Base-by-base conservation (phyloP, 2,888 invertebrate genomes). In the Andrena fulva region DNA sequence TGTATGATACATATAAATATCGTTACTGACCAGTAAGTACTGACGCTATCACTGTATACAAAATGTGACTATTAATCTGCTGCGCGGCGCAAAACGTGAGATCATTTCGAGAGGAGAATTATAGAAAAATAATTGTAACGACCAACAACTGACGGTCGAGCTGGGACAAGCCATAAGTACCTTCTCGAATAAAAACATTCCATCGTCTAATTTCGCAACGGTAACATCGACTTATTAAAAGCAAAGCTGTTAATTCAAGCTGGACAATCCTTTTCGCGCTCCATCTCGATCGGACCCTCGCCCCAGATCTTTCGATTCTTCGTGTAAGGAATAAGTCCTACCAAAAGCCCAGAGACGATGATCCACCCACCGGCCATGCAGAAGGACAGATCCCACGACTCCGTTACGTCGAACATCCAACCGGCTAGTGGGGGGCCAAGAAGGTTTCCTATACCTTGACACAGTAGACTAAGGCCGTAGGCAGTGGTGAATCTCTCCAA, bases 371-470 rank as follows among this genome's bases (percentile, higher is more conserved):
- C 98, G 50, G 97, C 97, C 85, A 97, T 95, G 93, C 97, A 96
- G 94, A 98, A 98, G 0, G 97, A 96, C 81, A 96, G 95, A 87
- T 97, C 96, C 97, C 98, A 98, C 50, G 95, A 94, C 2, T 95
- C 95, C 2, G 97, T 97, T 27, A 95, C 91, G 91, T 97, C 97
- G 91, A 95, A 96, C 89, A 96, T 91, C 91, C 95, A 94, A 96
- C 99, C 99, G 91, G 98, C 98, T 73, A 99, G 93, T 0, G 99
- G 98, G 7, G 99, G 99, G 69, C 99, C 99, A 82, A 97, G 95
- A 66, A 99, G 95, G 95, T 98, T 98, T 4, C 98, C 99, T 82
- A 99, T 96, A 16, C 99, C 99, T 94, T 99, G 98, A 80, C 98
- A 97, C 74, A 99, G 94, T 89, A 98, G 95, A 87, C 97, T 96